phyloP scores from a whole-genome alignment of 2,113 vertebrate species.

The Oreochromis aureus region DNA sequence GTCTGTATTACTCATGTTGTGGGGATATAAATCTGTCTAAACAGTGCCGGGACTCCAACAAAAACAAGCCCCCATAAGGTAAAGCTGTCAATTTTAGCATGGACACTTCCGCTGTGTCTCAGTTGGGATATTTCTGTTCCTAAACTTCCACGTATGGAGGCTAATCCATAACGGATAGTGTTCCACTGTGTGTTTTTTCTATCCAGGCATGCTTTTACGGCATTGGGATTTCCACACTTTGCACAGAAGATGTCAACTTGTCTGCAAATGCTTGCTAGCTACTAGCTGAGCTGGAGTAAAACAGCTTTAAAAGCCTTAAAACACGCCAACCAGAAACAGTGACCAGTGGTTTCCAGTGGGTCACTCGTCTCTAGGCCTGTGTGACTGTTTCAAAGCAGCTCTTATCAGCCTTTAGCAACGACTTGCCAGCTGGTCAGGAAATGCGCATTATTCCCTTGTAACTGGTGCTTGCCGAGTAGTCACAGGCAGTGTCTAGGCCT shows the following conservation, averaged over 20 bases:
- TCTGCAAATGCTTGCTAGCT: not conserved
- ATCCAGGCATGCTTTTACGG: not conserved
- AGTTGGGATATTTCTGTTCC: not conserved
- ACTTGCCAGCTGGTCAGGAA: not conserved
- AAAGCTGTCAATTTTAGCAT: not conserved
- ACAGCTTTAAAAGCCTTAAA: not conserved
- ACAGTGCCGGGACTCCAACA: not conserved
- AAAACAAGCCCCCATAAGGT: not conserved
- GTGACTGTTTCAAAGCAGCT: not conserved
- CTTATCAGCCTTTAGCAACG: not conserved
- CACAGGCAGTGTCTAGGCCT: not conserved
- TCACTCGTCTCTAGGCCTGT: not conserved
- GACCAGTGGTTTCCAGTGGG: not conserved
- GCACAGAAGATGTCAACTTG: not conserved
- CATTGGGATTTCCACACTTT: not conserved
- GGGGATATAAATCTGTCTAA: not conserved
- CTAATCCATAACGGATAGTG: not conserved
- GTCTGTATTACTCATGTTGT: not conserved
- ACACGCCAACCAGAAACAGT: not conserved
- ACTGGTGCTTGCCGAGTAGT: not conserved
- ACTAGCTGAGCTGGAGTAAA: not conserved
- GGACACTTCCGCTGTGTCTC: not conserved
- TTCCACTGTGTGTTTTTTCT: fast-evolving
- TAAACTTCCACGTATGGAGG: not conserved
- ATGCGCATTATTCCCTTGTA: not conserved